A percentile compares a stretch with the other conserved stretches of the same genome.
These are phyloP conservation scores for Tenualosa ilisha DNA, from an alignment of 2,797 vertebrate species.

Conservation along the genomic window DNA sequence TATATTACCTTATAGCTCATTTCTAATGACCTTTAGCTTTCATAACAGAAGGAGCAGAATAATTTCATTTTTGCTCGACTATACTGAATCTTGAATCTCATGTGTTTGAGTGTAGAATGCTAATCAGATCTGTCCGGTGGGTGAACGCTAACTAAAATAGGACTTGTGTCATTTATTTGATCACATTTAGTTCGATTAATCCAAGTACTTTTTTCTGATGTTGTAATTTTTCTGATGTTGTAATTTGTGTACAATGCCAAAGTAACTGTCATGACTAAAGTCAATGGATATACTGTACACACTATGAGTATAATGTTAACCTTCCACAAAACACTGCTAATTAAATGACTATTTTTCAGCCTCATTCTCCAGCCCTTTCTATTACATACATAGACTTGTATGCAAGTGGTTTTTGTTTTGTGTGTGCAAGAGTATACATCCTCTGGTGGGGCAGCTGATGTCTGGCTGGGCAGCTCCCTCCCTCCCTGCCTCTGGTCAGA, in stretches of 20 bases:
- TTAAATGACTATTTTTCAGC: background rate
- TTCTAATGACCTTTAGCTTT: background rate
- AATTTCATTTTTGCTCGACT: background rate
- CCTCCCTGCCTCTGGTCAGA: background rate
- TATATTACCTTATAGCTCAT: background rate
- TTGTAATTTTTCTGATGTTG: background rate
- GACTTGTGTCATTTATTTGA: background rate
- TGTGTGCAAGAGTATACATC: slow-evolving; percentile 27
- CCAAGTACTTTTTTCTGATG: background rate
- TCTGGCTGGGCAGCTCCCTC: background rate
- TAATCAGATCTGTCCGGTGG: background rate
- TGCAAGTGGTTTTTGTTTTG: background rate
- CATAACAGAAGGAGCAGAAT: background rate
- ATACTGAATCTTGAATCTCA: slow-evolving; percentile 5
- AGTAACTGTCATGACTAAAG: background rate
- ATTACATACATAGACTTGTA: background rate
- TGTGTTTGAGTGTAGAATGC: background rate
- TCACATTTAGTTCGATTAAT: background rate
- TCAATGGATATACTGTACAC: background rate
- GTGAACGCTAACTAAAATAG: background rate
- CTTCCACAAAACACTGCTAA: background rate
- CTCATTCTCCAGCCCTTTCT: background rate
- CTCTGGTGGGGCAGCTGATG: background rate
- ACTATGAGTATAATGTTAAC: too few relatives aligned
- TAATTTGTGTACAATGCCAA: background rate